Conservation (phyloP, 2,113 vertebrate species). For the Phyllostomus discolor region DNA sequence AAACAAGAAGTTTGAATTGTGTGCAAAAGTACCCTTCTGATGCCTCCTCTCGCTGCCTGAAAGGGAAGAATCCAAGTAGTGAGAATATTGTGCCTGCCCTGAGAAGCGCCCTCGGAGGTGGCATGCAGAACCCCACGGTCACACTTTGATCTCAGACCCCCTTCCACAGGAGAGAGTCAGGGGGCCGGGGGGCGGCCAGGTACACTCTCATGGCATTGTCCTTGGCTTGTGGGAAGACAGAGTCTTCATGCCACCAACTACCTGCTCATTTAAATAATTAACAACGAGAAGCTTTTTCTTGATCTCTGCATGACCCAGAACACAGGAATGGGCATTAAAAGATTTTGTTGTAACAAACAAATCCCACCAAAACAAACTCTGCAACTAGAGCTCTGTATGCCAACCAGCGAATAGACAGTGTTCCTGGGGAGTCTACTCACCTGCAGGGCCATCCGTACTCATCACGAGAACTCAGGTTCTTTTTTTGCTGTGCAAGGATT, state of each 20-base stretch:
- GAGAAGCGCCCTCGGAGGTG: not conserved
- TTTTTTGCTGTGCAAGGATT: not conserved
- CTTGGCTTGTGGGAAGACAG: not conserved
- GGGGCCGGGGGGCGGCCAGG: fast-evolving
- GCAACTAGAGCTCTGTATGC: not conserved
- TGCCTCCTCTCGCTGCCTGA: not conserved
- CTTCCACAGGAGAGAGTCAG: not conserved
- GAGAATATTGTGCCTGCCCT: not conserved
- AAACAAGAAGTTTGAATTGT: not conserved
- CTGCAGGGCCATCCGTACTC: fast-evolving
- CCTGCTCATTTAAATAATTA: not conserved
- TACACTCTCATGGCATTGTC: not conserved
- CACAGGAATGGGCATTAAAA: not conserved
- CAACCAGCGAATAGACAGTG: fast-evolving
- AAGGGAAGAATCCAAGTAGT: not conserved
- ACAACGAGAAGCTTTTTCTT: not conserved
- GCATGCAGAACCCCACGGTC: too few relatives aligned
- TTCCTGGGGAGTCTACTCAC: not conserved
- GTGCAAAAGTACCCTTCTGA: not conserved
- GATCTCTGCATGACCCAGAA: not conserved
- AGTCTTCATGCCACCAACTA: not conserved
- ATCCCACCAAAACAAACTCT: not conserved
- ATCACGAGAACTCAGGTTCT: fast-evolving
- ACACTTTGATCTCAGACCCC: not conserved
- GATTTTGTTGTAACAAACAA: not conserved